Conservation (phyloP, 2,113 vertebrate genomes). For the Anolis sagrei region DNA sequence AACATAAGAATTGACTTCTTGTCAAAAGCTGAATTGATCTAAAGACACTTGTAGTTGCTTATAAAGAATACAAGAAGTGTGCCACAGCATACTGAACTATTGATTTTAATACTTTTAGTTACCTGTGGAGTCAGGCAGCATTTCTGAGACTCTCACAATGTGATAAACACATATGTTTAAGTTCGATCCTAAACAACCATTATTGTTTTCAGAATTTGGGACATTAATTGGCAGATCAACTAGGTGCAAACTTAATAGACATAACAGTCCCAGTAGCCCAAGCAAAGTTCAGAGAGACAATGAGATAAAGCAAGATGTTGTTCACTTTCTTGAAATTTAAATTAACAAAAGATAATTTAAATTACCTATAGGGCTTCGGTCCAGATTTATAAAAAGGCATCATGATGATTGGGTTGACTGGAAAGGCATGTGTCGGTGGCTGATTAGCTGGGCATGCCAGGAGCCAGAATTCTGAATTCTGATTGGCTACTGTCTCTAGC, state of each 20-base stretch:
- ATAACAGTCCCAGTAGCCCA: not conserved
- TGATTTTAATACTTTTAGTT: constrained; percentile 43
- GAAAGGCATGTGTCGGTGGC: no score
- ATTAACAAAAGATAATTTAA: not conserved
- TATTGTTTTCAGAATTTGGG: not conserved
- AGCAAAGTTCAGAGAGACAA: not conserved
- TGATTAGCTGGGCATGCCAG: no score
- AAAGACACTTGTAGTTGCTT: constrained; percentile 37
- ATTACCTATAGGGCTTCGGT: no score
- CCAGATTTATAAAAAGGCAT: no score
- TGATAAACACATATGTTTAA: constrained; percentile 9
- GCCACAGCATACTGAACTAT: constrained; percentile 49
- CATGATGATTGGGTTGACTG: no score
- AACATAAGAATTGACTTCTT: constrained; percentile 48
- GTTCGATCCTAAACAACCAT: not conserved
- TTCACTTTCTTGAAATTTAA: not conserved
- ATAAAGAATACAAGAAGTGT: constrained; percentile 50
- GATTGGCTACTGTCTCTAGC: no score
- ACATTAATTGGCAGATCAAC: not conserved
- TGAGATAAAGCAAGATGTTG: not conserved
- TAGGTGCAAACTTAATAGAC: not conserved
- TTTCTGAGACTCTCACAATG: constrained; percentile 14
- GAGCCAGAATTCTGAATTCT: no score
- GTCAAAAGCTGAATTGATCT: constrained; percentile 54
- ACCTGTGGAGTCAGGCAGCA: not conserved